Evolutionary conservation across 1,140 invertebrate species (phyloP), one percentile per base, ranked within the genome.

Genomic region (Caenorhabditis latens): DNA sequence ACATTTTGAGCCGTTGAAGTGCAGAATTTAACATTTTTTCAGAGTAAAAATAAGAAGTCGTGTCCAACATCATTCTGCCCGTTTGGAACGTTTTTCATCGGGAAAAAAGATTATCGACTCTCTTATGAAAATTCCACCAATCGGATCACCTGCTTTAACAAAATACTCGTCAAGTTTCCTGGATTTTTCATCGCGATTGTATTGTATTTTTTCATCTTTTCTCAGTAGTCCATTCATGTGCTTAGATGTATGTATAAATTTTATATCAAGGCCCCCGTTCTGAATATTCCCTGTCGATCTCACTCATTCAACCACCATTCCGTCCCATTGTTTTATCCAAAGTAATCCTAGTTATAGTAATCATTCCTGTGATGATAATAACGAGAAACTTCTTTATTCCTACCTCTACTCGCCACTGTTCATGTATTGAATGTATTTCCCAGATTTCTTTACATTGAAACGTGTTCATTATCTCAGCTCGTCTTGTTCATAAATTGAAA

Each of bases 101-200:
- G 85, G 85, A 42, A 86, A 86, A 32, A 86, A 86, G 67, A 86
- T 86, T 21, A 50, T 86, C 48, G 85, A 86, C 24, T 65, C 61
- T 8, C 40, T 65, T 7, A 65, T 40, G 61, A 65, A 65, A 42
- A 1, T 40, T 16, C 24, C 61, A 40, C 9, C 61, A 0, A 8
- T 65, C 24, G 61, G 61, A 65, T 32, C n/a, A 11, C 24, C 61
- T 40, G 11, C 32, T 32, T 32, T 32, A 32, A 32, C 32, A 32
- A n/a, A 19, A 21, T 8, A 65, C 6, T 5, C 21, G 21, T 40
- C 6, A 11, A 16, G 61, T 40, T 65, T 40, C 24, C 61, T 65
- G 4, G 61, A 65, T 7, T 65, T 65, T 7, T 13, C 24, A 7
- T 11, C 61, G 11, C 61, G 40, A 16, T 65, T 65, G 24, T 21